Conservation (phyloP, 2,797 vertebrate genomes). For the Lacerta bilineata region DNA sequence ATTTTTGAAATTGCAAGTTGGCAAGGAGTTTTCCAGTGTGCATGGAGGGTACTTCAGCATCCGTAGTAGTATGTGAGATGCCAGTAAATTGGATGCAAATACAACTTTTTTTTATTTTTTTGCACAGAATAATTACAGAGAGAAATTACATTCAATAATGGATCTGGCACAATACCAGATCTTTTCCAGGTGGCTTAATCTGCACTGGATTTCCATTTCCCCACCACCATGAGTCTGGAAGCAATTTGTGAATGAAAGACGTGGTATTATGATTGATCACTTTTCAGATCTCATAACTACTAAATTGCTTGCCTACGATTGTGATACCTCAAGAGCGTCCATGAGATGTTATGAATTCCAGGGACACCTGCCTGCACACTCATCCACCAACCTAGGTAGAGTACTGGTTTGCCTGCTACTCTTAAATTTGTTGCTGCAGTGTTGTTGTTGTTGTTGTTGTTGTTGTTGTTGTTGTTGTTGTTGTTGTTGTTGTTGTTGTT, state of each 20-base stretch:
- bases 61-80: neutral
- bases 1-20: conserved; percentile 13
- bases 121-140: conserved; percentile 11
- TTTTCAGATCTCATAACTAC: neutral
- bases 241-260: conserved; percentile 34
- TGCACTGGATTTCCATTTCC: neutral
- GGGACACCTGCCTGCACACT: neutral
- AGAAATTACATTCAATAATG: conserved; percentile 22
- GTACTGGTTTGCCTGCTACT: neutral
- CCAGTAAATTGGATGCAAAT: conserved; percentile 34
- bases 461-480: no score
- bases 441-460: neutral
- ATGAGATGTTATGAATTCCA: neutral
- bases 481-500: neutral
- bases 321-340: neutral
- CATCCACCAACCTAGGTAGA: neutral
- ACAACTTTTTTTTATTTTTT: conserved; percentile 7
- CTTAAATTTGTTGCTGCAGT: neutral
- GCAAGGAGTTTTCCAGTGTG: neutral
- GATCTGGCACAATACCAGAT: conserved; percentile 9
- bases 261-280: conserved; percentile 26
- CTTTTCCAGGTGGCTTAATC: conserved; percentile 27
- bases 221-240: neutral
- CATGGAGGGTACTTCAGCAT: neutral
- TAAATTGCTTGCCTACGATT: neutral